A percentile compares a stretch with the other conserved stretches of the same genome.
Evolutionary conservation across 2,797 vertebrate species (phyloP).

Genomic region (Hemitrygon akajei): DNA sequence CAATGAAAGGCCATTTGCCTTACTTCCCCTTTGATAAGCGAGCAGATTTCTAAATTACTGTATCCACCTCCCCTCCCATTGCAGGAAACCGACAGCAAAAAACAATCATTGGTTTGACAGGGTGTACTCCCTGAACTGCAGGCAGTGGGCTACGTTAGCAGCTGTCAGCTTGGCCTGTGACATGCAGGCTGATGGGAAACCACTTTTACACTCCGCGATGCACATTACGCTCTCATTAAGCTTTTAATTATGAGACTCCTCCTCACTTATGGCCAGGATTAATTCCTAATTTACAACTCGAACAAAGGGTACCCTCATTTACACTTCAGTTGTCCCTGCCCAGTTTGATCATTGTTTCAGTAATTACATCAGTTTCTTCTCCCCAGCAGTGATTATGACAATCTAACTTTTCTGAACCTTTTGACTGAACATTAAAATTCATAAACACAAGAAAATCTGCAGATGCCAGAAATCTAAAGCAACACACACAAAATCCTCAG

Average conservation of each 20-base stretch:
- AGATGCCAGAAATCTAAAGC: no score
- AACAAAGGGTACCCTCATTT: background rate
- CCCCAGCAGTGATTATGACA: background rate
- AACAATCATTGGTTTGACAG: background rate
- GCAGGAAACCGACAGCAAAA: background rate
- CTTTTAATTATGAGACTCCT: background rate
- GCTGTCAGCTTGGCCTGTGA: background rate
- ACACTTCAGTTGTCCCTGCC: background rate
- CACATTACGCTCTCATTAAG: background rate
- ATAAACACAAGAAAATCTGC: background rate
- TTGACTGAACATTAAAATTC: background rate
- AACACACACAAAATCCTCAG: no score
- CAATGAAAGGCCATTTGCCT: background rate
- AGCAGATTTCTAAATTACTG: no score
- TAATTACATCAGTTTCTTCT: background rate
- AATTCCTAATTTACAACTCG: background rate
- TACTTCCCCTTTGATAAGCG: background rate
- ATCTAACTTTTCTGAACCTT: background rate
- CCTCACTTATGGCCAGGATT: background rate
- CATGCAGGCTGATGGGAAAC: background rate
- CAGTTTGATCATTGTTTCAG: background rate
- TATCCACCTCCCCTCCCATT: background rate
- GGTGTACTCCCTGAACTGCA: background rate
- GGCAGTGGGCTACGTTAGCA: no score
- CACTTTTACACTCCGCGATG: background rate